Evolutionary conservation across 2,113 vertebrate species (phyloP).

Genomic region (Sinocyclocheilus anshuiensis): DNA sequence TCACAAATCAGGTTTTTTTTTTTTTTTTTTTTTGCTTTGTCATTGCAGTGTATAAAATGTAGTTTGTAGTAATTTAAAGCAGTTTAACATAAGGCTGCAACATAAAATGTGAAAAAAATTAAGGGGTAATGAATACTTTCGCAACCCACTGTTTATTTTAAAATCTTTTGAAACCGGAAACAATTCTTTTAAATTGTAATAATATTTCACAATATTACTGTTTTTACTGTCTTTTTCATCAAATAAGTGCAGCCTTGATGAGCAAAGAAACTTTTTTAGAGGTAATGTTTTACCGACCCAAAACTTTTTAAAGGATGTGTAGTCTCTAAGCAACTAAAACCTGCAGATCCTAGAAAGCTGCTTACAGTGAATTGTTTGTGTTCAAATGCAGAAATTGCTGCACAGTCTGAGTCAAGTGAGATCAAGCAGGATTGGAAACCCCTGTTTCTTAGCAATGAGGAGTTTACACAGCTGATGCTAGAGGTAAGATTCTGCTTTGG

Average conservation of each 20-base stretch:
- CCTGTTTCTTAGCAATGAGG: conserved; percentile 96
- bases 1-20: no score
- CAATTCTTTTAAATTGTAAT: no score
- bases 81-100: no score
- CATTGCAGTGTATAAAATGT: no score
- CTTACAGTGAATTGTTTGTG: not conserved
- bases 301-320: not conserved
- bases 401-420: conserved; percentile 94
- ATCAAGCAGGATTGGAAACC: conserved; percentile 99
- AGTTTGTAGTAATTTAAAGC: no score
- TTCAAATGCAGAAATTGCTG: conserved; percentile 83
- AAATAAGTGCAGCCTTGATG: not conserved
- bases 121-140: no score
- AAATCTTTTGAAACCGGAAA: no score
- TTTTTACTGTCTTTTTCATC: no score
- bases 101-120: no score
- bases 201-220: no score
- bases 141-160: no score
- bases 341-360: not conserved
- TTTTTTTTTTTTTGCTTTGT: no score
- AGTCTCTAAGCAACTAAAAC: not conserved
- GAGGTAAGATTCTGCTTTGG: conserved; percentile 80
- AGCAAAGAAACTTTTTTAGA: not conserved
- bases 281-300: not conserved
- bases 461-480: conserved; percentile 98